These are phyloP conservation scores for Anticlea derivata DNA, from an alignment of 2,888 invertebrate species.

Conservation along the genomic window DNA sequence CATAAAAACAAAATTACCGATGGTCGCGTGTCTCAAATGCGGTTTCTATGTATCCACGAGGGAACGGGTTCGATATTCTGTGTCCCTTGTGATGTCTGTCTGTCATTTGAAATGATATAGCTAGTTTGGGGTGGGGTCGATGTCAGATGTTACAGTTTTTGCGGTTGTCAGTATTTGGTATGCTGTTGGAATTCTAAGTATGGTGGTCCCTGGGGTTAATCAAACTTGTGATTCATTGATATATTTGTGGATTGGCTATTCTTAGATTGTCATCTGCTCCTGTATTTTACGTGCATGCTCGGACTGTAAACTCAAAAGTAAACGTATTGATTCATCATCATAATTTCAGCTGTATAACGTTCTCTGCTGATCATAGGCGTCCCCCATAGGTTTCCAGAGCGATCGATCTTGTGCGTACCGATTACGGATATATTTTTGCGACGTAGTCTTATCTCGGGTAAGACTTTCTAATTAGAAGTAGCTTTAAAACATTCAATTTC, in stretches of 20 bases:
- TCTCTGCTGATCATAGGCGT: too few species aligned
- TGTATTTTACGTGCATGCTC: background rate
- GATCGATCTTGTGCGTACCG: too few species aligned
- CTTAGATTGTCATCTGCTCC: background rate
- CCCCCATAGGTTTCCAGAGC: too few species aligned
- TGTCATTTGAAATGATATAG: slow-evolving; percentile 30
- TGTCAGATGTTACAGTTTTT: slow-evolving; percentile 31
- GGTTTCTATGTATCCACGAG: slow-evolving; percentile 64
- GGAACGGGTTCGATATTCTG: slow-evolving; percentile 56
- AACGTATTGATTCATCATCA: too few species aligned
- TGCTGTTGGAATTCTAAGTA: slow-evolving; percentile 18
- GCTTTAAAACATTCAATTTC: too few species aligned
- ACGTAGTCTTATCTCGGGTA: too few species aligned
- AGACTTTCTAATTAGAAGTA: too few species aligned
- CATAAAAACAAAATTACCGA: slow-evolving; percentile 34
- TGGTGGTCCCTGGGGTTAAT: slow-evolving; percentile 20
- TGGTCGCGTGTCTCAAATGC: slow-evolving; percentile 59
- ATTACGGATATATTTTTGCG: too few species aligned
- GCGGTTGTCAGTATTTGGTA: slow-evolving; percentile 23
- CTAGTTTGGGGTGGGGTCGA: slow-evolving; percentile 26
- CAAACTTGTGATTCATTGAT: slow-evolving; percentile 15
- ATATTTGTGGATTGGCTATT: slow-evolving; percentile 6
- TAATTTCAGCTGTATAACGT: too few species aligned
- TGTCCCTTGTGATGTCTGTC: slow-evolving; percentile 43
- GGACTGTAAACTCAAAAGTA: background rate